phyloP scores from a whole-genome alignment of 2,888 invertebrate genomes.

The Epinotia brunnichana region DNA sequence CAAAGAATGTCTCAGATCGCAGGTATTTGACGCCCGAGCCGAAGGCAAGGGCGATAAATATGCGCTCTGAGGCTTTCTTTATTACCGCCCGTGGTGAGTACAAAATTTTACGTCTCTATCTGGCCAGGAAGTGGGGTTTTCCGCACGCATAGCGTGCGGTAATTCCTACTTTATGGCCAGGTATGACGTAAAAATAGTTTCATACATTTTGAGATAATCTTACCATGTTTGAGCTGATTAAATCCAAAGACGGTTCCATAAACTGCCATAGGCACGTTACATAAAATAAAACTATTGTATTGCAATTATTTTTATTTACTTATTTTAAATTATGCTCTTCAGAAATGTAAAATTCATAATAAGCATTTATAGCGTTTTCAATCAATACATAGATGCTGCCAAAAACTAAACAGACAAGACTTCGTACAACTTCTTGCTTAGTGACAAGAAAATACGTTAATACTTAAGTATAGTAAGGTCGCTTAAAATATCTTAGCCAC shows the following conservation, averaged over 20 bases:
- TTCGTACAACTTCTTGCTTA: constrained; percentile 1
- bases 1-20: too few species aligned
- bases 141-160: too few species aligned
- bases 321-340: constrained; percentile 27
- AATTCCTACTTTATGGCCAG: too few species aligned
- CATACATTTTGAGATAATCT: too few species aligned
- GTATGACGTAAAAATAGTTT: too few species aligned
- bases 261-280: not conserved
- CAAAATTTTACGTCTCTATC: too few species aligned
- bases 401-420: not conserved
- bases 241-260: not conserved
- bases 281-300: constrained; percentile 2
- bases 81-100: too few species aligned
- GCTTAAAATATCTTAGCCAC: not conserved
- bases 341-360: constrained; percentile 31
- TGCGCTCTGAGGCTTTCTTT: too few species aligned
- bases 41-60: too few species aligned
- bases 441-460: not conserved
- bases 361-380: constrained; percentile 20
- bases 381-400: constrained; percentile 26
- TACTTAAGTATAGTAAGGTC: not conserved
- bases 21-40: too few species aligned
- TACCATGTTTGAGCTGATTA: too few species aligned
- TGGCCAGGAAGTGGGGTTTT: too few species aligned
- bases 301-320: constrained; percentile 7